Conservation (phyloP, 2,888 invertebrate species). For the Hydroisotoma schaefferi region DNA sequence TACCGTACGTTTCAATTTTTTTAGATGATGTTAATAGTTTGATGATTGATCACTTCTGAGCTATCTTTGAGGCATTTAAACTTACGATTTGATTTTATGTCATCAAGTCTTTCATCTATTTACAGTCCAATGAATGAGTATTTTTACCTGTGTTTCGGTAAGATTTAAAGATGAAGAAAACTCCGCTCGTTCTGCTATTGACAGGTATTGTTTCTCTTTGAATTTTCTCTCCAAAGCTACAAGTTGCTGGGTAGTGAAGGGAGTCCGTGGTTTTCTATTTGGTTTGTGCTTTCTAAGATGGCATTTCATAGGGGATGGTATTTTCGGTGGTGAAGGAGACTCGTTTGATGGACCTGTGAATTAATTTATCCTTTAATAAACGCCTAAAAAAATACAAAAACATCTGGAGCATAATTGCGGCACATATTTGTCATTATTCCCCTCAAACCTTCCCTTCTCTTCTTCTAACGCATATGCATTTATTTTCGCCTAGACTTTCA, state of each 20-base stretch:
- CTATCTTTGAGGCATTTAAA: no score
- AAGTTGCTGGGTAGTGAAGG: conserved; percentile 62
- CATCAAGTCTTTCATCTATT: no score
- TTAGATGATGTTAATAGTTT: not conserved
- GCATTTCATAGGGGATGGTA: conserved; percentile 46
- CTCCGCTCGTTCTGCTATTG: conserved; percentile 63
- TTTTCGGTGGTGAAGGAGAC: conserved; percentile 42
- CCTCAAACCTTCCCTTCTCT: no score
- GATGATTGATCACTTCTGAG: not conserved
- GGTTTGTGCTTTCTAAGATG: conserved; percentile 60
- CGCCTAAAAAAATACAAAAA: not conserved
- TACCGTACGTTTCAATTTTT: no score
- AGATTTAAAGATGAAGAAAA: conserved; percentile 59
- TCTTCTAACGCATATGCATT: no score
- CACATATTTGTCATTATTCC: no score
- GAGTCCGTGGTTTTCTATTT: conserved; percentile 63
- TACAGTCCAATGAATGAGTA: no score
- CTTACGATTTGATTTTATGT: no score
- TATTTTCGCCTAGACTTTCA: no score
- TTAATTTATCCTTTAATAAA: conserved; percentile 8
- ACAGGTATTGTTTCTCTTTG: conserved; percentile 61
- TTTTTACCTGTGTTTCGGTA: conserved; percentile 59
- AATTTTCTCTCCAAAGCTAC: conserved; percentile 61
- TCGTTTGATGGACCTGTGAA: conserved; percentile 44
- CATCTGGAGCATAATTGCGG: no score